Conservation (phyloP, 2,888 invertebrate species). For the Cheilosia pagana region DNA sequence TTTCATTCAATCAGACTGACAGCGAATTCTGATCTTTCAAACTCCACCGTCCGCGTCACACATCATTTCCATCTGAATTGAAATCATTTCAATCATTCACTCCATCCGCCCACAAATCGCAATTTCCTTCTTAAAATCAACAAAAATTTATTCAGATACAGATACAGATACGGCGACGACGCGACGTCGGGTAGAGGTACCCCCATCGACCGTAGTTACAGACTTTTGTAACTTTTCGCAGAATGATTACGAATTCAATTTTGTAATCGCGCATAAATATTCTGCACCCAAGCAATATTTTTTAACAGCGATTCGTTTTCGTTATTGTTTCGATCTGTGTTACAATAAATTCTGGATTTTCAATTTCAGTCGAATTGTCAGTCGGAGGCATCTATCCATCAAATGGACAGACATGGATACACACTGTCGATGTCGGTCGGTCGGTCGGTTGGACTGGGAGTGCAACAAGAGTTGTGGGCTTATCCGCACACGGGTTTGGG, state of each 20-base stretch:
- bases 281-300: slow-evolving; percentile 29
- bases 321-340: slow-evolving; percentile 57
- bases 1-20: slow-evolving; percentile 29
- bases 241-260: slow-evolving; percentile 65
- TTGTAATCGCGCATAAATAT: slow-evolving; percentile 70
- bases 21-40: slow-evolving; percentile 36
- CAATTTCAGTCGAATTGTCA: slow-evolving; percentile 37
- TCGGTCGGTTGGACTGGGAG: slow-evolving; percentile 1
- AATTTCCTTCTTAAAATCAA: slow-evolving; percentile 38
- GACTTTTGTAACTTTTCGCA: slow-evolving; percentile 48
- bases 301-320: slow-evolving; percentile 29
- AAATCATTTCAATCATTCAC: slow-evolving; percentile 54
- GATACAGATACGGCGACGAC: not conserved
- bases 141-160: slow-evolving; percentile 37
- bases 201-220: slow-evolving; percentile 13
- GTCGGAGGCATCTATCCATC: slow-evolving; percentile 50
- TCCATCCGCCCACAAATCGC: slow-evolving; percentile 67
- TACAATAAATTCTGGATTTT: slow-evolving; percentile 65
- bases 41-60: slow-evolving; percentile 48
- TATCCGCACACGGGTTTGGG: slow-evolving; percentile 16
- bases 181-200: too few species aligned
- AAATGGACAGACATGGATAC: slow-evolving; percentile 19
- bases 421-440: not conserved
- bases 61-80: slow-evolving; percentile 41
- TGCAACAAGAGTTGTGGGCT: slow-evolving; percentile 26